Evolutionary conservation across 1,140 invertebrate species (phyloP).

Genomic region (Pteromalus puparum): DNA sequence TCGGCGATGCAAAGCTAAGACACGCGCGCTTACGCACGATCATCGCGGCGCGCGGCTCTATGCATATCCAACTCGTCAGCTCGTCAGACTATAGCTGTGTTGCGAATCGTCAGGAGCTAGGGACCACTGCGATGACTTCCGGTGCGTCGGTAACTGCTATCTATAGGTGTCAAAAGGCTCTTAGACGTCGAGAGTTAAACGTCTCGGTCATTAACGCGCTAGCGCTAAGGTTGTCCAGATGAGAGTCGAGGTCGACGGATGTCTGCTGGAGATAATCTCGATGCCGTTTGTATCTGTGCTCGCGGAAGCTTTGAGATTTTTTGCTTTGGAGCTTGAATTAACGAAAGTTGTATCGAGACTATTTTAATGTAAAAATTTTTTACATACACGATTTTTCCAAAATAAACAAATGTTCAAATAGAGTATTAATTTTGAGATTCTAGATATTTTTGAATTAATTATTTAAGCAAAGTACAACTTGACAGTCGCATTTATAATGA

Average conservation of each 20-base stretch:
- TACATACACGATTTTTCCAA: too few species aligned
- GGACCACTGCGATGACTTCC: neutral
- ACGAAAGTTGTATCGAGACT: too few species aligned
- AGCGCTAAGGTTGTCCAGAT: neutral
- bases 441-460: too few species aligned
- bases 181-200: neutral
- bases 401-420: too few species aligned
- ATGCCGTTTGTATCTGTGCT: neutral
- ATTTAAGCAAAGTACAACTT: too few species aligned
- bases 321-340: too few species aligned
- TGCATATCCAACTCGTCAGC: neutral
- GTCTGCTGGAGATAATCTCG: neutral
- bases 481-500: neutral
- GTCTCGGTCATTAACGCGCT: neutral
- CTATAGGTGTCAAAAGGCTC: neutral
- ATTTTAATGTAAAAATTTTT: too few species aligned
- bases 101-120: neutral
- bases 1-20: constrained; percentile 17
- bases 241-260: neutral
- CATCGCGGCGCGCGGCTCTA: neutral
- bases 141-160: neutral
- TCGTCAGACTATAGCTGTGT: neutral
- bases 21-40: neutral
- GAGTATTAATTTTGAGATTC: too few species aligned
- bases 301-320: too few species aligned